A percentile compares a stretch with the other conserved stretches of the same genome.
phyloP scores from a whole-genome alignment of 2,888 invertebrate genomes.

The Oegoconia quadripuncta region DNA sequence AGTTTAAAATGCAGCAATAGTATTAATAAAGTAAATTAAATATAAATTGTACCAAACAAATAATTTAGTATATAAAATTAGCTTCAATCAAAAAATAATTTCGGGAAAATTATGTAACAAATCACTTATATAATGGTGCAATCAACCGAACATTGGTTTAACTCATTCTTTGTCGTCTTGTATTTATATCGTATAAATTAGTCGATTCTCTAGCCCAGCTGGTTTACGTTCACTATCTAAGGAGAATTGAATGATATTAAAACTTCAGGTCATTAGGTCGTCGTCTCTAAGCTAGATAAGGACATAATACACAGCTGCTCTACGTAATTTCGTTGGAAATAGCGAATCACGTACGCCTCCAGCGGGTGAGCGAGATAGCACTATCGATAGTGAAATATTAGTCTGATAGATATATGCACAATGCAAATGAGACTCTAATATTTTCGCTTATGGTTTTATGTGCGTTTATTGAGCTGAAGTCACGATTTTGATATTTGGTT shows the following conservation, averaged over 20 bases:
- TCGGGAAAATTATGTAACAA: no score
- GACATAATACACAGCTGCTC: slow-evolving; percentile 57
- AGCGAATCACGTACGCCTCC: slow-evolving; percentile 75
- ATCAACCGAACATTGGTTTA: no score
- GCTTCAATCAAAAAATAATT: no score
- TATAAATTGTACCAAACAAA: no score
- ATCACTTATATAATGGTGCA: no score
- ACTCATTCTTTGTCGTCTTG: no score
- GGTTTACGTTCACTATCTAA: slow-evolving; percentile 70
- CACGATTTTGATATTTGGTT: slow-evolving; percentile 66
- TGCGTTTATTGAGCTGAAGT: slow-evolving; percentile 31
- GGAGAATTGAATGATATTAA: slow-evolving; percentile 51
- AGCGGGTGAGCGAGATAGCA: slow-evolving; percentile 62
- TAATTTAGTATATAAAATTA: no score
- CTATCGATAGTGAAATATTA: slow-evolving; percentile 68
- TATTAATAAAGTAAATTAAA: no score
- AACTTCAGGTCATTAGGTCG: slow-evolving; percentile 73
- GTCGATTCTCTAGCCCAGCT: slow-evolving; percentile 42
- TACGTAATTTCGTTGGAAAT: slow-evolving; percentile 58
- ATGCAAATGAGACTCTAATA: slow-evolving; percentile 54
- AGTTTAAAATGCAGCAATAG: no score
- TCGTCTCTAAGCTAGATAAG: slow-evolving; percentile 57
- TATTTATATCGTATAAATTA: no score
- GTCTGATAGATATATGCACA: slow-evolving; percentile 40
- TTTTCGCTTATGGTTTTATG: slow-evolving; percentile 42